A percentile compares a stretch with the other conserved stretches of the same genome.
These are phyloP conservation scores for Rhea pennata DNA, from an alignment of 2,113 vertebrate genomes.

Conservation along the genomic window DNA sequence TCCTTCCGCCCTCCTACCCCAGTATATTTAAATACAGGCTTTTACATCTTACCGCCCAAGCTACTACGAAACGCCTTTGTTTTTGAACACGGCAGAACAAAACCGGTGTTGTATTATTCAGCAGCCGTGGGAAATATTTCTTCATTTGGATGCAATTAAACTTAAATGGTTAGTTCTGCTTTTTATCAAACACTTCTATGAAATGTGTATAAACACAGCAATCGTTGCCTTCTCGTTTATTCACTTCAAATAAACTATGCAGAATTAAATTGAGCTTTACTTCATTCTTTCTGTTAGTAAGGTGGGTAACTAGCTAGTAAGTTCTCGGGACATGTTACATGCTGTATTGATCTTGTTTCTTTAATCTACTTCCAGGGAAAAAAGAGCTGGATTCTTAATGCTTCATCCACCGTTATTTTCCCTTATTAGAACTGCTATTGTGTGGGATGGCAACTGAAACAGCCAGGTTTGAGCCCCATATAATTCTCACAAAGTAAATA, in stretches of 20 bases:
- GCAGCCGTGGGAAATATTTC: constrained; percentile 58
- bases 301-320: constrained; percentile 53
- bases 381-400: not conserved
- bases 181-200: constrained; percentile 66
- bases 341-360: constrained; percentile 46
- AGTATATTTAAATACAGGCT: constrained; percentile 20
- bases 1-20: not conserved
- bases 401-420: not conserved
- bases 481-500: not conserved
- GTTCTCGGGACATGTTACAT: constrained; percentile 56
- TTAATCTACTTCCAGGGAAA: constrained; percentile 47
- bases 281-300: constrained; percentile 62
- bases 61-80: constrained; percentile 49
- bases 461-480: not conserved
- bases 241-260: constrained; percentile 62
- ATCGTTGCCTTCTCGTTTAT: constrained; percentile 52
- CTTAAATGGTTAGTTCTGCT: constrained; percentile 59
- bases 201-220: constrained; percentile 67
- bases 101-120: constrained; percentile 62
- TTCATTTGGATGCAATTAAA: constrained; percentile 70
- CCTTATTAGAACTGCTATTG: not conserved
- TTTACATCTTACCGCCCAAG: constrained; percentile 49
- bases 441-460: not conserved
- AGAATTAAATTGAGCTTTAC: constrained; percentile 58
- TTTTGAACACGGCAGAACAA: constrained; percentile 42